Evolutionary conservation across 2,797 vertebrate genomes (phyloP), one percentile per base, ranked within the genome.

Genomic region (Cryptoprocta ferox): DNA sequence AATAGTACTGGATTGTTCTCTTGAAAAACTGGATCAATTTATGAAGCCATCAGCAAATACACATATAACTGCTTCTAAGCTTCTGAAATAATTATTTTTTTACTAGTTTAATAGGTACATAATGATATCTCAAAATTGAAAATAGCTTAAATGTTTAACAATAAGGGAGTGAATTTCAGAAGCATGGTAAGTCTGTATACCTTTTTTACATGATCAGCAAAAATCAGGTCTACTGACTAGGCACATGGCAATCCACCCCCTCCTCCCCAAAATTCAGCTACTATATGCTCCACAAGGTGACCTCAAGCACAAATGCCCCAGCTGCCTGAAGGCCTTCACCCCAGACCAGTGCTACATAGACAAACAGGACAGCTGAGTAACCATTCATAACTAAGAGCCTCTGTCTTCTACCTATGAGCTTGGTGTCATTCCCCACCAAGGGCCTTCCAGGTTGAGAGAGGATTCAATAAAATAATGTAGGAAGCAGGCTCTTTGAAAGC

Each of bases 71-170:
- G 59, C 42, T 94, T 95, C 82, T 93, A 82, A 86, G 24, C 4
- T 76, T 91, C 88, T 95, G 68, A 91, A 96, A 92, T 91, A 61
- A 92, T 94, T 79, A 68, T 96, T 71, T 80, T 80, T 92, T 94
- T 86, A 68, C 70, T 66, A 76, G 15, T 48, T 93, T 80, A 93
- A 94, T 84, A 93, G 11, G 68, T 59, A 0, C 53, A 42, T 88
- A 70, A 91, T 45, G 32, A 83, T 61, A 86, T 39, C 76, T 91
- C 92, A 82, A 95, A 61, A 82, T 45, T 81, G 50, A 91, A 91
- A 94, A 86, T 26, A 91, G 79, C 56, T 28, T 88, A 89, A 83
- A 59, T 73, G 37, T 75, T 37, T 71, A 63, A 21, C 39, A 63
- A 80, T 48, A 56, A 92, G 37, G 30, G 15, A 75, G 16, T 53